phyloP scores from a whole-genome alignment of 2,888 invertebrate species.

The Ypsolopha scabrella region DNA sequence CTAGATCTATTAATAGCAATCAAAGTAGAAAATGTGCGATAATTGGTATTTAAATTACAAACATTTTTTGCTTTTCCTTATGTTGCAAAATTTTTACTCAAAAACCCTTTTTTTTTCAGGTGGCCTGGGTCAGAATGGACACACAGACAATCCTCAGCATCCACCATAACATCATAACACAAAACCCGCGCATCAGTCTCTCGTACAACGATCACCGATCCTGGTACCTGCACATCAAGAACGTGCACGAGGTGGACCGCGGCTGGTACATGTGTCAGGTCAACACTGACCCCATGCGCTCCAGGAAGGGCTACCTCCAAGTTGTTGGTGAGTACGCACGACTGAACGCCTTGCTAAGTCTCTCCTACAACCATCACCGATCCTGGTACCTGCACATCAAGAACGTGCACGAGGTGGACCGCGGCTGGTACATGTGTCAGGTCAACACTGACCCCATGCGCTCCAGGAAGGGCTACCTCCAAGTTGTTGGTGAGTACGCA shows the following conservation, averaged over 20 bases:
- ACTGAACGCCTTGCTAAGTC: conserved; percentile 37
- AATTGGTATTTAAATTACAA: no score
- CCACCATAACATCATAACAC: conserved; percentile 91
- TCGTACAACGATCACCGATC: conserved; percentile 92
- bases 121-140: conserved; percentile 94
- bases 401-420: no score
- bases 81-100: no score
- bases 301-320: conserved; percentile 88
- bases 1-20: no score
- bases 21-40: no score
- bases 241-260: conserved; percentile 87
- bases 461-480: no score
- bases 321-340: conserved; percentile 81
- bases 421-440: conserved; percentile 90
- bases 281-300: conserved; percentile 93
- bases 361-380: conserved; percentile 90
- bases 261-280: conserved; percentile 96
- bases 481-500: no score
- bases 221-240: conserved; percentile 91
- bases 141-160: conserved; percentile 94
- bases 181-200: conserved; percentile 88
- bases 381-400: conserved; percentile 82
- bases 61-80: no score
- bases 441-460: no score
- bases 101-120: conserved; percentile 54